These are phyloP conservation scores for Cacoxenus indagator DNA, from an alignment of 2,888 invertebrate genomes.

Conservation along the genomic window DNA sequence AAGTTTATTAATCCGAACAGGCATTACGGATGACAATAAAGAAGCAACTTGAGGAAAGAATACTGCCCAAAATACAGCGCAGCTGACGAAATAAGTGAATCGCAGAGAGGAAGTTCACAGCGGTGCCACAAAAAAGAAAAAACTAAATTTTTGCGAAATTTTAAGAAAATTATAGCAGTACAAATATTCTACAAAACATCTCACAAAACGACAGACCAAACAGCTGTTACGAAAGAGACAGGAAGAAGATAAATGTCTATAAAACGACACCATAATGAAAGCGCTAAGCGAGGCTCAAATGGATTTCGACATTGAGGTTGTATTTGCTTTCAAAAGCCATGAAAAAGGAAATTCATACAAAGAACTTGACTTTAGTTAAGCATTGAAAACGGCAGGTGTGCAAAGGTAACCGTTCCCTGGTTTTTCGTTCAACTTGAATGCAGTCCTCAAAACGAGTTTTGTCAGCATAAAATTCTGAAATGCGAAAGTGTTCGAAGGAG, in stretches of 20 bases:
- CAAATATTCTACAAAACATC: slow-evolving; percentile 25
- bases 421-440: not conserved
- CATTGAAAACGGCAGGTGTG: slow-evolving; percentile 35
- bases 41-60: not conserved
- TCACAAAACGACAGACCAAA: slow-evolving; percentile 33
- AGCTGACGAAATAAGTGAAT: slow-evolving; percentile 35
- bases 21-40: not conserved
- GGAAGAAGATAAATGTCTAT: not conserved
- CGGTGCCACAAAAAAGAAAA: slow-evolving; percentile 31
- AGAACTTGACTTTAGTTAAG: not conserved
- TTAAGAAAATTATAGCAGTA: too few relatives aligned
- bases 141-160: slow-evolving; percentile 41
- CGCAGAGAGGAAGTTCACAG: not conserved
- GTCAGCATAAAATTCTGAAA: not conserved
- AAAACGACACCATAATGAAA: slow-evolving; percentile 11
- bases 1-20: too few relatives aligned
- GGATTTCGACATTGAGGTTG: not conserved
- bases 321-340: not conserved
- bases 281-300: slow-evolving; percentile 36
- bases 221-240: not conserved
- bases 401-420: slow-evolving; percentile 16
- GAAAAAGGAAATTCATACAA: not conserved
- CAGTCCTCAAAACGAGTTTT: slow-evolving; percentile 1
- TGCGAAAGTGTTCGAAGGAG: not conserved
- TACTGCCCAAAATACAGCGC: slow-evolving; percentile 21